phyloP scores from a whole-genome alignment of 1,140 invertebrate genomes.

The Scaptomyza montana region DNA sequence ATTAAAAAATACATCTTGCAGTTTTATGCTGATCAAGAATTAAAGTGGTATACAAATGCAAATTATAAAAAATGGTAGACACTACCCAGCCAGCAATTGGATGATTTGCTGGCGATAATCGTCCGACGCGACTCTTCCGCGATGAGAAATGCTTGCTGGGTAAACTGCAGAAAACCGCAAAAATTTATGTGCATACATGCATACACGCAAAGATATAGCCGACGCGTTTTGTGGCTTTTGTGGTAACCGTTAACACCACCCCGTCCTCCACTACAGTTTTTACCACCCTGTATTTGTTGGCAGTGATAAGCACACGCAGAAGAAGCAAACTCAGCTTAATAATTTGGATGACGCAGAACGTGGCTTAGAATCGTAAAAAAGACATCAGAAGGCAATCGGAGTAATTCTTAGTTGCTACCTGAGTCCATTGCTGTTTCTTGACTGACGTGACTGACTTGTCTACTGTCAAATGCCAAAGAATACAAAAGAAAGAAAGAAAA shows the following conservation, averaged over 20 bases:
- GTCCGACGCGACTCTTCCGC: too few species aligned
- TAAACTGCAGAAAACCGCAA: slow-evolving; percentile 74
- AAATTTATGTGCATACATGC: slow-evolving; percentile 1
- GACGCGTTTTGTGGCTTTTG: slow-evolving; percentile 73
- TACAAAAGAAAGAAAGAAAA: slow-evolving; percentile 26
- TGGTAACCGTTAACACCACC: slow-evolving; percentile 12
- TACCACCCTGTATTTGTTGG: background rate
- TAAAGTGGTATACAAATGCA: background rate
- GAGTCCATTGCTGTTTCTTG: slow-evolving; percentile 23
- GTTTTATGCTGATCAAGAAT: too few species aligned
- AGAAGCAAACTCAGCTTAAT: slow-evolving; percentile 15
- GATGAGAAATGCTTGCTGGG: too few species aligned
- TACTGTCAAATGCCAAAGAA: slow-evolving; percentile 3
- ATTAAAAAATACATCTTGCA: too few species aligned
- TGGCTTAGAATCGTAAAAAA: background rate
- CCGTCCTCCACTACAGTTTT: background rate
- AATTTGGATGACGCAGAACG: background rate
- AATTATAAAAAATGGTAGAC: slow-evolving; percentile 37
- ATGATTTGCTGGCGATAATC: too few species aligned
- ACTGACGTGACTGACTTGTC: background rate
- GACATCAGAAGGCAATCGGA: slow-evolving; percentile 19
- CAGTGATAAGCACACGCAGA: slow-evolving; percentile 20
- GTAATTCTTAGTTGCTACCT: slow-evolving; percentile 31
- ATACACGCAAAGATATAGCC: slow-evolving; percentile 13
- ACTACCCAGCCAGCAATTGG: too few species aligned